Conservation (phyloP, 1,140 invertebrate species). For the Bombus sibiricus region DNA sequence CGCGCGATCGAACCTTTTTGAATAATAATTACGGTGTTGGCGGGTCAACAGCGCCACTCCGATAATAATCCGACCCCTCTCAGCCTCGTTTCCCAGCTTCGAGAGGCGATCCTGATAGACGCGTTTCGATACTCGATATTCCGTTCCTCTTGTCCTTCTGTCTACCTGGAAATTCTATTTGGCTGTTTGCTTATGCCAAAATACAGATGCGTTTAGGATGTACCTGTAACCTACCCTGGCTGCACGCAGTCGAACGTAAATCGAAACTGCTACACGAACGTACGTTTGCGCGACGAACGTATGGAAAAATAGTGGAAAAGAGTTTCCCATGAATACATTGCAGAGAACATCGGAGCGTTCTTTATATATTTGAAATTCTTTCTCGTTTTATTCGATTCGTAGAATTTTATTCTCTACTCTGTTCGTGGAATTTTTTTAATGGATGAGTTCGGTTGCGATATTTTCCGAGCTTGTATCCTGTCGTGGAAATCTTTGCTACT, state of each 20-base stretch:
- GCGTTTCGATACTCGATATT: slow-evolving; percentile 38
- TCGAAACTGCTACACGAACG: neutral
- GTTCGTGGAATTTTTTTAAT: no score
- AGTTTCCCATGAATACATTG: neutral
- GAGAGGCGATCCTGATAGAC: slow-evolving; percentile 36
- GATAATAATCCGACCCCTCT: slow-evolving; percentile 12
- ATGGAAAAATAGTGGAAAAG: neutral
- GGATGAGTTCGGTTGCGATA: no score
- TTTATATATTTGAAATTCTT: neutral
- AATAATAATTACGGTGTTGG: slow-evolving; percentile 48
- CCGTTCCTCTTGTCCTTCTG: neutral
- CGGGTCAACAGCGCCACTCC: slow-evolving; percentile 28
- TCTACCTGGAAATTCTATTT: neutral
- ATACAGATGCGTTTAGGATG: neutral
- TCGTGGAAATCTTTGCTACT: no score
- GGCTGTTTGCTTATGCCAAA: slow-evolving; percentile 14
- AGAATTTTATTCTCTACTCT: no score
- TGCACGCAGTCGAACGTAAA: neutral
- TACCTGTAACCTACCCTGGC: no score
- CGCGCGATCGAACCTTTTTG: neutral
- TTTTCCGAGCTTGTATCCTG: no score
- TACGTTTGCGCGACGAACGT: neutral
- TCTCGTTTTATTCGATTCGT: neutral
- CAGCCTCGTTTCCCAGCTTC: slow-evolving; percentile 13
- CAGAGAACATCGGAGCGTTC: no score